Conservation (phyloP, 2,113 vertebrate species). For the Festucalex cinctus region DNA sequence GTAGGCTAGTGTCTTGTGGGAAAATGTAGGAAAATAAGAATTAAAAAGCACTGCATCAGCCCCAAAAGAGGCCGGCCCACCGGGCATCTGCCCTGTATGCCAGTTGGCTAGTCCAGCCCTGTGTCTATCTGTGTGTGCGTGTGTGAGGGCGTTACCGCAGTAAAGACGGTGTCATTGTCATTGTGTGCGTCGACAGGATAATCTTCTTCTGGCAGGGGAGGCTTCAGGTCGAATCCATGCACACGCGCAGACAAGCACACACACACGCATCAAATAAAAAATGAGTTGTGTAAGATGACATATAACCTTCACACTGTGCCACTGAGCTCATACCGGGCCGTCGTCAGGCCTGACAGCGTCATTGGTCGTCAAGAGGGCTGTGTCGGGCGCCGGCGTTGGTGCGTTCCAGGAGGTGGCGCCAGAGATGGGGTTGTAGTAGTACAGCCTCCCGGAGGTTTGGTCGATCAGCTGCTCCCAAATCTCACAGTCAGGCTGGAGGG, state of each 20-base stretch:
- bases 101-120: no score
- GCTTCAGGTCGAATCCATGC: constrained; percentile 60
- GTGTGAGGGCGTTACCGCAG: background rate
- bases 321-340: constrained; percentile 43
- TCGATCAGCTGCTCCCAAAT: constrained; percentile 80
- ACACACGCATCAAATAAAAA: background rate
- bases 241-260: background rate
- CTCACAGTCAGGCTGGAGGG: constrained; percentile 17
- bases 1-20: no score
- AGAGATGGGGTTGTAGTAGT: constrained; percentile 79
- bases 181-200: constrained; percentile 52
- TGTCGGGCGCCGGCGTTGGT: background rate
- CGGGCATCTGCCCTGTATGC: no score
- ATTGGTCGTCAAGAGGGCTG: background rate
- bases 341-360: background rate
- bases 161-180: constrained; percentile 18
- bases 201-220: constrained; percentile 84
- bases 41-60: no score
- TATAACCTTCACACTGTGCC: background rate
- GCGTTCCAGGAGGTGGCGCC: constrained; percentile 79
- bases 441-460: constrained; percentile 71
- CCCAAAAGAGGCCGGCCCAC: no score
- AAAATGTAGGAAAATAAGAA: no score
- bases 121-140: no score
- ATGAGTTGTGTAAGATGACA: background rate